Evolutionary conservation across 2,113 vertebrate genomes (phyloP).

Genomic region (Pedionomus torquatus): DNA sequence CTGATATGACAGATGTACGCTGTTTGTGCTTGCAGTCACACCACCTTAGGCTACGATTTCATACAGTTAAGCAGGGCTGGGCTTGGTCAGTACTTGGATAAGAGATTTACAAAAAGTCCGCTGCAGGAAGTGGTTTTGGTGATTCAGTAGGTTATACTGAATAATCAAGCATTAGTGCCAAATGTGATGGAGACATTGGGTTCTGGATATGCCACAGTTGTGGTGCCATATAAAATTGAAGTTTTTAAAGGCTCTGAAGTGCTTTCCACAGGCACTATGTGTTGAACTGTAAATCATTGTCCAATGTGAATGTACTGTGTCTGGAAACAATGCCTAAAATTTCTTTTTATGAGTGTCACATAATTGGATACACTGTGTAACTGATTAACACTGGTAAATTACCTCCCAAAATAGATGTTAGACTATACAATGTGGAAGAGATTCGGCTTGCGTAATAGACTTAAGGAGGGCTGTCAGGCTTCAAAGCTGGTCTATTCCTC

Average conservation of each 20-base stretch:
- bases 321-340: neutral
- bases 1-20: neutral
- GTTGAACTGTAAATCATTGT: neutral
- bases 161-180: neutral
- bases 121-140: conserved; percentile 67
- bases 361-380: neutral
- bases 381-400: neutral
- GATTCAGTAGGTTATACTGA: conserved; percentile 41
- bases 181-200: neutral
- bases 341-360: neutral
- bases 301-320: neutral
- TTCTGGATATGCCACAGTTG: neutral
- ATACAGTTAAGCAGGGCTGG: conserved; percentile 35
- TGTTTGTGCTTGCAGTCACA: conserved; percentile 55
- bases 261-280: neutral
- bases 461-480: neutral
- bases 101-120: neutral
- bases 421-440: neutral
- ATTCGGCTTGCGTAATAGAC: neutral
- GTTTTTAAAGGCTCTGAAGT: neutral
- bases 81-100: conserved; percentile 58
- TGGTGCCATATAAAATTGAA: neutral
- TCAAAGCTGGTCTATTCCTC: neutral
- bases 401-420: neutral
- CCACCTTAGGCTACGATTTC: conserved; percentile 54